Evolutionary conservation across 2,797 vertebrate species (phyloP), one percentile per base, ranked within the genome.

Genomic region (Poecilia picta): DNA sequence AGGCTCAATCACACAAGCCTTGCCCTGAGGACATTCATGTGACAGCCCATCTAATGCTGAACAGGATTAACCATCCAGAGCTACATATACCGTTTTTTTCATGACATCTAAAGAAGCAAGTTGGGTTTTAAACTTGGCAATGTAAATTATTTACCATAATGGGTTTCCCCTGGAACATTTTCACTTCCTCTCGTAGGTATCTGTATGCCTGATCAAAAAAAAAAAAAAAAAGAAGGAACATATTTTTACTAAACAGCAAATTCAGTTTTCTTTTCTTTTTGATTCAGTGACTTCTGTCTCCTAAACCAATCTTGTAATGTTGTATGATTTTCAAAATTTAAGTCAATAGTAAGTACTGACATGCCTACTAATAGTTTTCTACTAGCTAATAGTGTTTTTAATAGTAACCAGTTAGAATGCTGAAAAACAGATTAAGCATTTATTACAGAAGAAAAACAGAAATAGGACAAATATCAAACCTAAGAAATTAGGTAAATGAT

Each of bases 161-260:
- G 91, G 98, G 98, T 96, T 98, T 99, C 94, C 97, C 98, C 96
- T 98, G 98, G 96, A 99, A 99, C 72, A 94, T 97, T 96, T 99
- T 99, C 83, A 99, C 98, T 96, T 99, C 98, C 95, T 99, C 98
- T 93, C 98, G 95, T 88, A 99, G 94, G 86, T 99, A 99, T 95
- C 92, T 97, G 93, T 98, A 98, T 2, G 98, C 98, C 98, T 99
- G 90, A 20, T 73, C 7, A 28, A 13, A 36, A 18, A 71, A 43
- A 72, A 46, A 72, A 46, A 78, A 70, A 75, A 72, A 41, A 80
- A 39, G 1, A 73, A 11, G 59, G 3, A 70, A 70, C 15, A 57
- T 28, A 70, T 28, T 28, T 71, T 46, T 66, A 75, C 20, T 10
- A 45, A 25, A 55, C 39, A 57, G 39, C 7, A 25, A 64, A 47